A percentile compares a stretch with the other conserved stretches of the same genome.
Conservation (phyloP, 2,113 vertebrate species). For the Peromyscus californicus region DNA sequence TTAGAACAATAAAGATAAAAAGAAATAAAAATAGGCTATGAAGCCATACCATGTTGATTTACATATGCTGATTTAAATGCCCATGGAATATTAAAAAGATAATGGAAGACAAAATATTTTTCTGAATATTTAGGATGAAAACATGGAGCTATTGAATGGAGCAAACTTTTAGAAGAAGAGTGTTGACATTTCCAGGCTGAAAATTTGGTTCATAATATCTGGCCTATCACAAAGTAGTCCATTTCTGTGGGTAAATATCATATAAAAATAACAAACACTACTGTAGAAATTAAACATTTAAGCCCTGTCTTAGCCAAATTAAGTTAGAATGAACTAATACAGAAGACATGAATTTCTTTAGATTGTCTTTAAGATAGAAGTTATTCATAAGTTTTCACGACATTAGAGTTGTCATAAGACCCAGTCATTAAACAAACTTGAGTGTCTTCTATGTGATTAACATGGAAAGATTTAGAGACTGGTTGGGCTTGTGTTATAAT, state of each 20-base stretch:
- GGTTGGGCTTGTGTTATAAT: neutral
- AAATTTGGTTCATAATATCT: conserved; percentile 45
- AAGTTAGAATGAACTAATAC: conserved; percentile 40
- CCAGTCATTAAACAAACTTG: neutral
- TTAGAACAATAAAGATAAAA: conserved; percentile 36
- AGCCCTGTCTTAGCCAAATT: neutral
- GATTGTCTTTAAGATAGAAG: conserved; percentile 35
- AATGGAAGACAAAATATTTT: conserved; percentile 16
- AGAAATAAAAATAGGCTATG: conserved; percentile 15
- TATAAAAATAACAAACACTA: conserved; percentile 36
- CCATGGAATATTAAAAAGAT: conserved; percentile 41
- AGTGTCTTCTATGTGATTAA: neutral
- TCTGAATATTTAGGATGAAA: conserved; percentile 39
- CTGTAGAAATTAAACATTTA: conserved; percentile 47
- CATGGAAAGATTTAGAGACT: neutral
- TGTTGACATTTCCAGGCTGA: conserved; percentile 37
- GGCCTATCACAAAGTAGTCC: neutral
- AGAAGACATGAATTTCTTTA: conserved; percentile 9
- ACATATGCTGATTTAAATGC: conserved; percentile 55
- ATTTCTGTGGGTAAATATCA: conserved; percentile 52
- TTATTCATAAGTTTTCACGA: neutral
- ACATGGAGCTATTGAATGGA: neutral
- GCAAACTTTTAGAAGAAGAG: conserved; percentile 6
- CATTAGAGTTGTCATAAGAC: neutral
- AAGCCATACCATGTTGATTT: conserved; percentile 43